Conservation (phyloP, 2,888 invertebrate genomes). For the Leucophenga maculata region DNA sequence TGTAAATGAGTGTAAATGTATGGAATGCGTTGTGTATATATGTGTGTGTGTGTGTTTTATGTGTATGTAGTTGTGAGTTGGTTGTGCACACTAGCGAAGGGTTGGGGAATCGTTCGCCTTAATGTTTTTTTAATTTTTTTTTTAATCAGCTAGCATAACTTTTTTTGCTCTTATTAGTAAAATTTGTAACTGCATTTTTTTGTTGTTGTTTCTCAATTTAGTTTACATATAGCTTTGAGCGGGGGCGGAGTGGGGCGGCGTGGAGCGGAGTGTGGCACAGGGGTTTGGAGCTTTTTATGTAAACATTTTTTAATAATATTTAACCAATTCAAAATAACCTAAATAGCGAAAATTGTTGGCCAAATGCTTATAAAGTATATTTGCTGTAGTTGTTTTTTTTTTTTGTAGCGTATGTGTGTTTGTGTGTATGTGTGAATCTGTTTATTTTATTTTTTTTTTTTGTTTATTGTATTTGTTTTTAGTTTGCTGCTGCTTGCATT, state of each 20-base stretch:
- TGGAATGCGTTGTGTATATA: neutral
- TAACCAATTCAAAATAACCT: too few relatives aligned
- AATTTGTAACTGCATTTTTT: neutral
- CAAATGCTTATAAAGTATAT: too few relatives aligned
- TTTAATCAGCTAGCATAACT: neutral
- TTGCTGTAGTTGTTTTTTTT: too few relatives aligned
- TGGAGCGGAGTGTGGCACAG: too few relatives aligned
- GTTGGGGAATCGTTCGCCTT: neutral
- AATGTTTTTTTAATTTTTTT: neutral
- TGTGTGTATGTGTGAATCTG: neutral
- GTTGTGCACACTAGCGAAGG: neutral
- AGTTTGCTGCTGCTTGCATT: too few relatives aligned
- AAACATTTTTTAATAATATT: neutral
- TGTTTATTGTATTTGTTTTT: neutral
- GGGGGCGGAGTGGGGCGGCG: too few relatives aligned
- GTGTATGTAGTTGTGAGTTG: neutral
- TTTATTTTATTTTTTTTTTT: neutral
- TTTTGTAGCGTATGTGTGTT: neutral
- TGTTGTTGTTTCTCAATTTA: neutral
- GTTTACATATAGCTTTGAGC: neutral
- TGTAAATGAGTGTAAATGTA: neutral
- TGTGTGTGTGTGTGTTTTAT: constrained; percentile 2
- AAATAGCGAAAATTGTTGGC: neutral
- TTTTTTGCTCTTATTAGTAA: constrained; percentile 3
- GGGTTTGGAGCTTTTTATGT: neutral